Evolutionary conservation across 2,888 invertebrate genomes (phyloP).

Genomic region (Tortricodes alternella): DNA sequence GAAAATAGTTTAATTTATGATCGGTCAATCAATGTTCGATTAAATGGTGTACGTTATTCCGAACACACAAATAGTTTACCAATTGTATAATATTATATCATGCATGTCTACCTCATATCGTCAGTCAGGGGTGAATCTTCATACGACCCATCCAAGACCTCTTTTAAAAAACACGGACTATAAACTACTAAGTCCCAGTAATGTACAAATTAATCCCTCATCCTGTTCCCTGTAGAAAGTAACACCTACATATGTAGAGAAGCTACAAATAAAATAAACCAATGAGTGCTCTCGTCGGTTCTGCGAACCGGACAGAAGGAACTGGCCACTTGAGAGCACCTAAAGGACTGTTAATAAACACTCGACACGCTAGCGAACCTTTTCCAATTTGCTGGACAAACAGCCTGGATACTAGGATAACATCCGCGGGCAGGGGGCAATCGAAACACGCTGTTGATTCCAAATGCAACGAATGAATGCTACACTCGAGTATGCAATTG

Average conservation of each 20-base stretch:
- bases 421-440: not conserved
- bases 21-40: too few species aligned
- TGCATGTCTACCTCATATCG: too few species aligned
- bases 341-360: conserved; percentile 44
- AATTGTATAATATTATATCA: too few species aligned
- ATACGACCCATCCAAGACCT: too few species aligned
- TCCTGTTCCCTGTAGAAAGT: too few species aligned
- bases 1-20: too few species aligned
- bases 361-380: conserved; percentile 33
- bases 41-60: too few species aligned
- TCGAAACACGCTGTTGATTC: conserved; percentile 15
- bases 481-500: conserved; percentile 6
- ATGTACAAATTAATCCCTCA: too few species aligned
- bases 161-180: too few species aligned
- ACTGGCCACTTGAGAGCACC: conserved; percentile 26
- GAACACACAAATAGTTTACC: too few species aligned
- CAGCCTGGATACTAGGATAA: conserved; percentile 25
- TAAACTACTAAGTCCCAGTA: too few species aligned
- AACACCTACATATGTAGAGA: not conserved
- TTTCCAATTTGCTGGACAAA: conserved; percentile 37
- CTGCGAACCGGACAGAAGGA: conserved; percentile 13
- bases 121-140: too few species aligned
- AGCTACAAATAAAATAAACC: conserved; percentile 14
- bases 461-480: conserved; percentile 10
- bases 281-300: conserved; percentile 3